Base-by-base conservation (phyloP, 2,113 vertebrate species). In the Oryzias woworae region DNA sequence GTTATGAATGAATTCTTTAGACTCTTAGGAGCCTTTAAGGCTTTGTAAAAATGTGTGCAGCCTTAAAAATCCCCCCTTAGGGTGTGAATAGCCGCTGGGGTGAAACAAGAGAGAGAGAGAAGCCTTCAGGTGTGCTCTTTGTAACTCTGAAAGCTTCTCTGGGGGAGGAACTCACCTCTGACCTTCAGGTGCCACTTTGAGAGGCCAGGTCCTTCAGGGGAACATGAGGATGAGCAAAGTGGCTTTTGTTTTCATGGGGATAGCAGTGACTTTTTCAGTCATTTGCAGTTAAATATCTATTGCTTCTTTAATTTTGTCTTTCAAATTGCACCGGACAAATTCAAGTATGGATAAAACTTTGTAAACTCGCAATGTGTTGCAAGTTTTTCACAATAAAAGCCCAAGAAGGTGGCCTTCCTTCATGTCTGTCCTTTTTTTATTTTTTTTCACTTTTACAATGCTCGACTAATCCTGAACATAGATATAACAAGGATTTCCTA, bases 81-180 rank as follows among this genome's bases (percentile, higher is more conserved):
- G 75, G 75, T 77, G 48, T 66, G 61, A 66, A 75, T 71, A 69
- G 78, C 78, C 78, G 77, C 77, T 60, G 22, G 77, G 62, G 57
- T 62, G 69, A 69, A 69, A 78, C 14, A n/a, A 58, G 44, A 60
- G 74, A 55, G 52, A 41, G 60, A 69, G 71, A 3, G 53, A 57
- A 61, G 58, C 57, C 63, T 86, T 78, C 78, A 83, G 77, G 72
- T 87, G 88, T 57, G 43, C 67, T 77, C 84, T 85, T 81, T 88
- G 84, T 87, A 76, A 61, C 71, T 62, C 71, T 80, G 82, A 82
- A 80, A 85, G 75, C 83, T 72, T 70, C 80, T 81, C 72, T 42
- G 85, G 71, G 85, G 77, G 59, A 70, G 78, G 74, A 26, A 77
- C 45, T 86, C 66, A 88, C 85, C 88, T 84, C 59, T 50, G 71